These are phyloP conservation scores for Slavum lentiscoides DNA, from an alignment of 2,888 invertebrate species.

Conservation along the genomic window DNA sequence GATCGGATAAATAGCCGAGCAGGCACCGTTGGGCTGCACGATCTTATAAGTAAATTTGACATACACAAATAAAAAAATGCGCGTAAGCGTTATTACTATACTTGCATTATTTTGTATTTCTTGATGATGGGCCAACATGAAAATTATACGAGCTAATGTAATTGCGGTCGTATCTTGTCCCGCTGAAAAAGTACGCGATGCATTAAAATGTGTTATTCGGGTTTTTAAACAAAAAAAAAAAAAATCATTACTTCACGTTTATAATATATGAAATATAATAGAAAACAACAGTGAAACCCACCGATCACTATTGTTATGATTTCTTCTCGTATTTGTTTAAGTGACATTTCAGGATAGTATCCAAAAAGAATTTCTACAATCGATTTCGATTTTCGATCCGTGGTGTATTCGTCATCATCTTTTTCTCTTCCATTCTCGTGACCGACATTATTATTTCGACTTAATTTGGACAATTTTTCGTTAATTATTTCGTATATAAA, in stretches of 20 bases:
- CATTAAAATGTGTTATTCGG: too few relatives aligned
- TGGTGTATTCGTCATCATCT: neutral
- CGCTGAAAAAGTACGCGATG: neutral
- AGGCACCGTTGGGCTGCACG: too few relatives aligned
- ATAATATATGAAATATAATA: too few relatives aligned
- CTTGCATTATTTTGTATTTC: slow-evolving; percentile 58
- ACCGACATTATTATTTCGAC: neutral
- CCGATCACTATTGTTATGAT: slow-evolving; percentile 54
- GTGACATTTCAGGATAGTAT: neutral
- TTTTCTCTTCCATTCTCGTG: too few relatives aligned
- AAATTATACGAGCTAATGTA: slow-evolving; percentile 62
- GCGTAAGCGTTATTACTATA: too few relatives aligned
- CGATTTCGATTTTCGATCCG: neutral
- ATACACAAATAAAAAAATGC: too few relatives aligned
- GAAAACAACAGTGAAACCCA: neutral
- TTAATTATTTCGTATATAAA: slow-evolving; percentile 10
- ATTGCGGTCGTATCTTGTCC: slow-evolving; percentile 66
- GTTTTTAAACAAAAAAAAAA: too few relatives aligned
- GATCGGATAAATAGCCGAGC: too few relatives aligned
- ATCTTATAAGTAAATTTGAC: too few relatives aligned
- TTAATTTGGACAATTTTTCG: slow-evolving; percentile 4
- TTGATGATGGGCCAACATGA: slow-evolving; percentile 62
- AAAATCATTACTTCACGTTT: too few relatives aligned
- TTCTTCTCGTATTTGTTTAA: slow-evolving; percentile 52
- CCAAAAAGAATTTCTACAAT: slow-evolving; percentile 28